phyloP scores from a whole-genome alignment of 92 coral and sea anemone species.

The Palythoa heliodiscus region DNA sequence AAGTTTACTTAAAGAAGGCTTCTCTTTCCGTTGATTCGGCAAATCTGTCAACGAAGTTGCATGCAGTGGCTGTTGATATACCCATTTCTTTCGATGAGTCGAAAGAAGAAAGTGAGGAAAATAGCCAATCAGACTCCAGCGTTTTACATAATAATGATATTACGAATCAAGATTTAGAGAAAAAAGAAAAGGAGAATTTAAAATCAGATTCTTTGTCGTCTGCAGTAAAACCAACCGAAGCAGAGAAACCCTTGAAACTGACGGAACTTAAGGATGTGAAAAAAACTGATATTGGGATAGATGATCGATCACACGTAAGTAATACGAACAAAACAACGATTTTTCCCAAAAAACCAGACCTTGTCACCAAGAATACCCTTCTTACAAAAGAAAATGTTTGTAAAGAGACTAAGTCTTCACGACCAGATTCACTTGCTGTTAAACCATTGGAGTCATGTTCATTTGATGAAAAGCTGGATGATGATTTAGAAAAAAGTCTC shows the following conservation, averaged over 20 bases:
- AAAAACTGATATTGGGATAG: not conserved
- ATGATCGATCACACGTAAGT: not conserved
- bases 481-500: not conserved
- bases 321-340: not conserved
- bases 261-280: not conserved
- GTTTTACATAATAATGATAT: not conserved
- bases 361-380: not conserved
- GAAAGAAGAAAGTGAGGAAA: not conserved
- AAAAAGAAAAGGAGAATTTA: not conserved
- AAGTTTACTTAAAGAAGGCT: conserved; percentile 7
- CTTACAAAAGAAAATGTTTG: not conserved
- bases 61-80: conserved; percentile 37
- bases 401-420: not conserved
- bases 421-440: conserved; percentile 28
- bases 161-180: not conserved
- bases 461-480: conserved; percentile 5
- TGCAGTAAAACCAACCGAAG: not conserved
- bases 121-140: not conserved
- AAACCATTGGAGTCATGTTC: not conserved
- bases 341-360: conserved; percentile 11
- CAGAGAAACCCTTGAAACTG: not conserved
- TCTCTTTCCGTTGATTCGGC: conserved; percentile 18
- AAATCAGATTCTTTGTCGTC: not conserved
- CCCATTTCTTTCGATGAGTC: not conserved
- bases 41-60: conserved; percentile 19